Evolutionary conservation across 2,113 vertebrate genomes (phyloP).

Genomic region (human): GRCh38 chr2:56570501-56571000

Average conservation of each 20-base stretch:
- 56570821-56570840: not conserved
- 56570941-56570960: not conserved
- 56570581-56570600: not conserved
- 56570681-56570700: not conserved
- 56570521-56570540: constrained; percentile 23
- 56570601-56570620: not conserved
- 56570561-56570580: constrained; percentile 24
- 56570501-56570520: constrained; percentile 42
- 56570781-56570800: not conserved
- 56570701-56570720: constrained; percentile 49
- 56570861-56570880: not conserved
- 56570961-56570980: constrained; percentile 9
- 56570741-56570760: constrained; percentile 7
- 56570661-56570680: not conserved
- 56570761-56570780: constrained; percentile 41
- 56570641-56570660: not conserved
- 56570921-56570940: not conserved
- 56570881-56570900: constrained; percentile 19
- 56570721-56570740: constrained; percentile 35
- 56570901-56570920: not conserved
- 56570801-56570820: not conserved
- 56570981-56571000: not conserved
- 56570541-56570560: constrained; percentile 25
- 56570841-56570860: constrained; percentile 43
- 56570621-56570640: not conserved